Evolutionary conservation across 2,113 vertebrate genomes (phyloP), one percentile per base, ranked within the genome.

Genomic region (Argyrosomus japonicus): DNA sequence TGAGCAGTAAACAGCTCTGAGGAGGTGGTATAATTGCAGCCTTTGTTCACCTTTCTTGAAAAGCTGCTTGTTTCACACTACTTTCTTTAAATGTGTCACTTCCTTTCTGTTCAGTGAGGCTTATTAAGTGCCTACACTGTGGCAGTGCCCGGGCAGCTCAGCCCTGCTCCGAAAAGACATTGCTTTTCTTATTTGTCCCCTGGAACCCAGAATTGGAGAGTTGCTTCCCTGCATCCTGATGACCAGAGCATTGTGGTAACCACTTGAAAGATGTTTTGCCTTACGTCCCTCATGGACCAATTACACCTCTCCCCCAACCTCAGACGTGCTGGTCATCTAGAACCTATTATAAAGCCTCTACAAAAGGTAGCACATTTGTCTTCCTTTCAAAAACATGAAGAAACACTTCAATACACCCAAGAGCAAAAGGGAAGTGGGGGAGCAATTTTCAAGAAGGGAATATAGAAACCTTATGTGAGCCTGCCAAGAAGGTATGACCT

Each of bases 241-340:
- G 88, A 82, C 54, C 48, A 17, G 27, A 58, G 72, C 65, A 40
- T 84, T 81, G 92, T 81, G 81, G 43, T 23, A 23, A 68, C 67
- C 75, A 51, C 81, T 87, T 84, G 63, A 77, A 83, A 60, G 71
- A 89, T 61, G 60, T 60, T 88, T 81, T 69, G 50, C 79, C 53
- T 84, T 45, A 68, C 9, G 68, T 89, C 92, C 87, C 92, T 75
- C 36, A 62, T 29, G 86, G 88, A 84, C 90, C 87, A 93, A 93
- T 92, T 91, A 92, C 61, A 73, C 61, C 15, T 40, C 69, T 80
- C 62, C 40, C 50, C 61, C 45, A 87, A 57, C 32, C 68, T 65
- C 57, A 57, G 68, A 77, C 29, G 21, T 68, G 21, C 61, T 71
- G 56, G 72, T 82, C 61, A 82, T 82, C 68, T 73, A 82, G 43